Conservation (phyloP, 1,140 invertebrate genomes). For the Mycetomoellerius zeteki region DNA sequence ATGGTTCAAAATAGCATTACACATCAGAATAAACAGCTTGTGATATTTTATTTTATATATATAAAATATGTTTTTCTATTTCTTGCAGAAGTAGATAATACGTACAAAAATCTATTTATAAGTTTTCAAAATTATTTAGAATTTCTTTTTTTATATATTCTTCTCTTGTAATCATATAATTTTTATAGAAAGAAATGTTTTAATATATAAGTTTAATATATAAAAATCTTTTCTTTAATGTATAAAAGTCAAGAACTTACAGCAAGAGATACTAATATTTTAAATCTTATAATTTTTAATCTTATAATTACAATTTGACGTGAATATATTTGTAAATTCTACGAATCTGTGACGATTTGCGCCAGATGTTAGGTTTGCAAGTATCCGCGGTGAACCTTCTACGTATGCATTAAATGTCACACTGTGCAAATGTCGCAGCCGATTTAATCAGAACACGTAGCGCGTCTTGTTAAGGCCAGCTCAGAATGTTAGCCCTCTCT, state of each 20-base stretch:
- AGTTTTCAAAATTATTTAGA: background rate
- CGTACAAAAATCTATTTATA: background rate
- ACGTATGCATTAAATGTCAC: constrained; percentile 52
- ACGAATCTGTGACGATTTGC: background rate
- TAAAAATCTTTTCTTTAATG: background rate
- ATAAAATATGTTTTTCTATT: background rate
- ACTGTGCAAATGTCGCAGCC: constrained; percentile 37
- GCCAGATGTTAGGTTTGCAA: background rate
- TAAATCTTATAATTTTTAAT: background rate
- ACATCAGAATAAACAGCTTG: background rate
- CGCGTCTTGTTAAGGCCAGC: constrained; percentile 46
- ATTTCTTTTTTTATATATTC: background rate
- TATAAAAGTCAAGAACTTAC: background rate
- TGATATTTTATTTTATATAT: background rate
- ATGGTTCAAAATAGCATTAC: background rate
- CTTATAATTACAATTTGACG: background rate
- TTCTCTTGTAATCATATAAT: background rate
- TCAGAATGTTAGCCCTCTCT: constrained; percentile 4
- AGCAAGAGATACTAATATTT: background rate
- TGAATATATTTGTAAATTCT: background rate
- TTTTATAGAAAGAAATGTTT: background rate
- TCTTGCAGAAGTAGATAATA: background rate
- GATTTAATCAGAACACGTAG: constrained; percentile 58
- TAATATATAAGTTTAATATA: background rate
- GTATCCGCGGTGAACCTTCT: background rate